Conservation (phyloP, 2,888 invertebrate genomes). For the Quadroppia sp. region DNA sequence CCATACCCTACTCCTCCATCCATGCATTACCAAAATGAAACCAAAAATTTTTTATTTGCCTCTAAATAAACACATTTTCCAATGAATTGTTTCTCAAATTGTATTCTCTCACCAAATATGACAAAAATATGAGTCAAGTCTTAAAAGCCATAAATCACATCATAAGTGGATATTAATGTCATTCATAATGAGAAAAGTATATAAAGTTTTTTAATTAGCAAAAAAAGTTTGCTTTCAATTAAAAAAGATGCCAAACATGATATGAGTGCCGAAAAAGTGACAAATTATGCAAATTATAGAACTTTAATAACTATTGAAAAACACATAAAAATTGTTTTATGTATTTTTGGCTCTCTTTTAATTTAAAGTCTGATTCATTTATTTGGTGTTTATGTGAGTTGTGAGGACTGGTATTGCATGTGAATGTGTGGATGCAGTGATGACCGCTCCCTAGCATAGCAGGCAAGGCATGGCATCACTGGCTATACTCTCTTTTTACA, state of each 20-base stretch:
- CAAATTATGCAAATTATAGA: neutral
- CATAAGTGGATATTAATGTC: constrained; percentile 22
- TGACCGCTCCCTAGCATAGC: constrained; percentile 35
- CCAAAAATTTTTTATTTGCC: neutral
- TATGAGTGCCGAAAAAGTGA: neutral
- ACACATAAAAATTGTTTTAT: neutral
- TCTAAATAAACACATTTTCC: constrained; percentile 8
- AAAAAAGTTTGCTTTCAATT: constrained; percentile 18
- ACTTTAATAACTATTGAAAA: neutral
- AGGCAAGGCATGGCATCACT: constrained; percentile 15
- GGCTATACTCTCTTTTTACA: constrained; percentile 26
- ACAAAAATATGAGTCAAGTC: neutral
- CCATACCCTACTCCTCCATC: too few species aligned
- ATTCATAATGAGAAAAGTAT: neutral
- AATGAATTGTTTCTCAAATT: neutral
- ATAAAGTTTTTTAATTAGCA: constrained; percentile 20
- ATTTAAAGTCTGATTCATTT: neutral
- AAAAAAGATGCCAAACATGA: neutral
- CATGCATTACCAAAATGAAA: too few species aligned
- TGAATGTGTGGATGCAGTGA: constrained; percentile 29
- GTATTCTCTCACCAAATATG: constrained; percentile 4
- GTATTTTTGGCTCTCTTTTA: neutral
- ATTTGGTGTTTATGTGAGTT: neutral
- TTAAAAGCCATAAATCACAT: neutral
- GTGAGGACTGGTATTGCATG: neutral